These are phyloP conservation scores for Smittia aterrima DNA, from an alignment of 2,888 invertebrate species.

Conservation along the genomic window DNA sequence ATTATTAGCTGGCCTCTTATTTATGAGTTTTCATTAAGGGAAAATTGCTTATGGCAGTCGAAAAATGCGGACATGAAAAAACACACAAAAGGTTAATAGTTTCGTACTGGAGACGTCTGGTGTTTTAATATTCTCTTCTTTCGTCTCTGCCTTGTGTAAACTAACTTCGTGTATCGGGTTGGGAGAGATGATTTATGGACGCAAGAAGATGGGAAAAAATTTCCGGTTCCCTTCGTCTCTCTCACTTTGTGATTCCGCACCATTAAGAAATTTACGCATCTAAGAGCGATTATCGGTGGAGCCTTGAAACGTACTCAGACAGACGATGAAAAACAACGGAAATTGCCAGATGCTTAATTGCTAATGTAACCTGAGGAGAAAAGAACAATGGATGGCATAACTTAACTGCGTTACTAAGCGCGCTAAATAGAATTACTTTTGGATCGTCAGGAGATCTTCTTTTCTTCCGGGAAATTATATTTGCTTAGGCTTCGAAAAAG, in stretches of 20 bases:
- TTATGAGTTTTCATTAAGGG: slow-evolving; percentile 40
- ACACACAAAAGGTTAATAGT: slow-evolving; percentile 38
- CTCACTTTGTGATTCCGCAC: slow-evolving; percentile 17
- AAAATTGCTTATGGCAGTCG: slow-evolving; percentile 13
- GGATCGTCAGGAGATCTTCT: neutral
- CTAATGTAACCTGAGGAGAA: neutral
- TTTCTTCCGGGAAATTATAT: neutral
- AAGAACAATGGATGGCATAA: slow-evolving; percentile 18
- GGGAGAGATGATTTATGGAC: slow-evolving; percentile 31
- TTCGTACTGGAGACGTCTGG: slow-evolving; percentile 35
- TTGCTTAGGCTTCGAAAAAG: neutral
- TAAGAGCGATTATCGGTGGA: neutral
- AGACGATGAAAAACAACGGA: too few species aligned
- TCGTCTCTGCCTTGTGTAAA: neutral
- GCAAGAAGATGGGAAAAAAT: slow-evolving; percentile 22
- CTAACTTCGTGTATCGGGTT: neutral
- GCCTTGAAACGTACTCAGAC: slow-evolving; percentile 20
- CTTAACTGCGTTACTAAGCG: neutral
- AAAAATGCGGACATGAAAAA: slow-evolving; percentile 21
- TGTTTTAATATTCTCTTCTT: slow-evolving; percentile 33
- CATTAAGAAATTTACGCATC: slow-evolving; percentile 37
- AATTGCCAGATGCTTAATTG: slow-evolving; percentile 38
- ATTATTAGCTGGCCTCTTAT: slow-evolving; percentile 32
- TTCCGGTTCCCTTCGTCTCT: slow-evolving; percentile 8
- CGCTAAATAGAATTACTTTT: neutral